Evolutionary conservation across 2,888 invertebrate genomes (phyloP).

Genomic region (Phorcus lineatus): DNA sequence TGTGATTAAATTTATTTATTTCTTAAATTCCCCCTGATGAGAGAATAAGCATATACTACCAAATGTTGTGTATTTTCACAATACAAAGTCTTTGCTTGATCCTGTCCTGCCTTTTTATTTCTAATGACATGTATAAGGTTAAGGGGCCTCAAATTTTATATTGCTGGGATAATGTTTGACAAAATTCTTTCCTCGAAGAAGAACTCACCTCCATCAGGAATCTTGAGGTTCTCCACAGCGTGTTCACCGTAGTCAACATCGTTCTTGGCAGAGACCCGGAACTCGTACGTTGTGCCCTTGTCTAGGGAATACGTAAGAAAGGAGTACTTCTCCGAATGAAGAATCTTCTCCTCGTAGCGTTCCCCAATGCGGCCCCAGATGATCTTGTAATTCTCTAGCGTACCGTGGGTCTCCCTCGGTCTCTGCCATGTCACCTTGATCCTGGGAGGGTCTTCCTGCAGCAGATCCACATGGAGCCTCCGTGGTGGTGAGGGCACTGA

Average conservation of each 20-base stretch:
- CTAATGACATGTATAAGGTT: no score
- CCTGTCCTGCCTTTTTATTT: no score
- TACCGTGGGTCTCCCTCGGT: slow-evolving; percentile 92
- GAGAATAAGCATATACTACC: no score
- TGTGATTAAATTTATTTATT: no score
- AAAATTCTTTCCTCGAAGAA: no score
- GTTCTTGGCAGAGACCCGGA: slow-evolving; percentile 96
- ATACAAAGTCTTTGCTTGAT: no score
- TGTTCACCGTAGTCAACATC: slow-evolving; percentile 96
- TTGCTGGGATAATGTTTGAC: no score
- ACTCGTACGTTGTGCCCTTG: slow-evolving; percentile 95
- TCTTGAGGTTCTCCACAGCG: slow-evolving; percentile 90
- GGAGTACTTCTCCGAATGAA: slow-evolving; percentile 50
- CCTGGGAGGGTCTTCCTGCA: slow-evolving; percentile 90
- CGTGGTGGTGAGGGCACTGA: slow-evolving; percentile 77
- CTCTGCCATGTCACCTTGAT: slow-evolving; percentile 94
- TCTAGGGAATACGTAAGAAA: slow-evolving; percentile 77
- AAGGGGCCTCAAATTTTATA: no score
- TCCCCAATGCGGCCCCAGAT: slow-evolving; percentile 67
- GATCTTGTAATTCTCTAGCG: slow-evolving; percentile 74
- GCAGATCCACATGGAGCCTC: slow-evolving; percentile 80
- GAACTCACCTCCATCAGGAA: slow-evolving; percentile 89
- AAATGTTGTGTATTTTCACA: no score
- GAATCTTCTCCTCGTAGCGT: slow-evolving; percentile 54
- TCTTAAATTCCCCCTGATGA: no score